These are phyloP conservation scores for Ips nitidus DNA, from an alignment of 1,140 invertebrate genomes.

Conservation along the genomic window DNA sequence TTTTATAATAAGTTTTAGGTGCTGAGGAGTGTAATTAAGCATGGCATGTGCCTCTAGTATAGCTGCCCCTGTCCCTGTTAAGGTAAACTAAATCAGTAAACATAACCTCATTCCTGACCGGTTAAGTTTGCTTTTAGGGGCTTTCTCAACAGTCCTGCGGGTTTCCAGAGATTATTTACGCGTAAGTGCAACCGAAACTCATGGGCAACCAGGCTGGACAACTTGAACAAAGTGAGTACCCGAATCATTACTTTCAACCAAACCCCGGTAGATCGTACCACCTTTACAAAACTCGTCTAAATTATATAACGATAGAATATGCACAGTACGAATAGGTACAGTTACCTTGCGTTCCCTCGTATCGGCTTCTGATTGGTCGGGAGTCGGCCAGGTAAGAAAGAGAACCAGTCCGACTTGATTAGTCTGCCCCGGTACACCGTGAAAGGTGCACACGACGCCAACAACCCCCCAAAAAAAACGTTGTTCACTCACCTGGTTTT, in stretches of 20 bases:
- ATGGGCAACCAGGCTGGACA: too few relatives aligned
- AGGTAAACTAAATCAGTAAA: too few relatives aligned
- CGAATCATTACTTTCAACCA: background rate
- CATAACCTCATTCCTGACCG: too few relatives aligned
- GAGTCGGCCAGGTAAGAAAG: slow-evolving; percentile 42
- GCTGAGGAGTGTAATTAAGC: too few relatives aligned
- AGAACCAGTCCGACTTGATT: slow-evolving; percentile 46
- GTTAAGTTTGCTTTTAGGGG: too few relatives aligned
- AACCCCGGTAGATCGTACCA: background rate
- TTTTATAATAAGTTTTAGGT: too few relatives aligned
- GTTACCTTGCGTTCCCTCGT: slow-evolving; percentile 48
- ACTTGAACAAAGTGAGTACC: too few relatives aligned
- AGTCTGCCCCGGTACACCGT: slow-evolving; percentile 19
- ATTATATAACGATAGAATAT: slow-evolving; percentile 50
- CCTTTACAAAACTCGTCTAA: slow-evolving; percentile 27
- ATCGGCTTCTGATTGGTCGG: slow-evolving; percentile 44
- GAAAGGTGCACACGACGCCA: background rate
- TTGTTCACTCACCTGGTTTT: slow-evolving; percentile 40
- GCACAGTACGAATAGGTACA: slow-evolving; percentile 42
- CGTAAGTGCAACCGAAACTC: too few relatives aligned
- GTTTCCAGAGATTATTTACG: too few relatives aligned
- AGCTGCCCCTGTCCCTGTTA: too few relatives aligned
- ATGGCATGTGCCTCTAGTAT: too few relatives aligned
- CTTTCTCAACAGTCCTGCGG: too few relatives aligned
- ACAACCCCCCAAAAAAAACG: slow-evolving; percentile 6